These are phyloP conservation scores for Pollenia labialis DNA, from an alignment of 2,888 invertebrate species.

Conservation along the genomic window DNA sequence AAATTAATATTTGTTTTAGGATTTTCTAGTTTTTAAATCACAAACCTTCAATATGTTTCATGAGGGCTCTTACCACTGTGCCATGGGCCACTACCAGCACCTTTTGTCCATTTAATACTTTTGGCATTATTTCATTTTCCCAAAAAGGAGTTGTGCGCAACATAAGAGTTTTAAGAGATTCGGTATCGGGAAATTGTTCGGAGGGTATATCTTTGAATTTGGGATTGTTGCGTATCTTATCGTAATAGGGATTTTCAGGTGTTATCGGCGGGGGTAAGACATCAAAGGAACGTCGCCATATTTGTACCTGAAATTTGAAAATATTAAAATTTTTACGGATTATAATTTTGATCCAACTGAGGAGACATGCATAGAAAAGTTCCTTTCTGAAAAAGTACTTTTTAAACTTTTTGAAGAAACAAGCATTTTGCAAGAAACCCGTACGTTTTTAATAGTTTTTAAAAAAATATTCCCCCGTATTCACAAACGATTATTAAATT, in stretches of 20 bases:
- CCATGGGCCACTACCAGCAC: conserved; percentile 94
- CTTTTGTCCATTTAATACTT: conserved; percentile 89
- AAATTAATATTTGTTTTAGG: background rate
- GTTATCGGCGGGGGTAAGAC: conserved; percentile 93
- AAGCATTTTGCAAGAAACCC: background rate
- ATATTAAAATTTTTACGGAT: background rate
- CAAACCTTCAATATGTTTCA: conserved; percentile 92
- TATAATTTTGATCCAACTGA: background rate
- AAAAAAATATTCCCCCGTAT: too few relatives aligned
- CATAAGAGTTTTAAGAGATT: conserved; percentile 92
- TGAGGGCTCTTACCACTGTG: conserved; percentile 93
- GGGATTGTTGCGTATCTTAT: conserved; percentile 90
- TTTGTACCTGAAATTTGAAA: conserved; percentile 86
- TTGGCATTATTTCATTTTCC: conserved; percentile 90
- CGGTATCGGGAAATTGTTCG: conserved; percentile 91
- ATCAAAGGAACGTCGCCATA: conserved; percentile 94
- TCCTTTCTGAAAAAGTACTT: background rate
- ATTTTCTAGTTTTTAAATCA: background rate
- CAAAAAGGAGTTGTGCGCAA: conserved; percentile 93
- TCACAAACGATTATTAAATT: too few relatives aligned
- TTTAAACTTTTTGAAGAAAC: background rate
- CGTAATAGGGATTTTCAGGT: conserved; percentile 89
- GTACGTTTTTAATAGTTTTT: background rate
- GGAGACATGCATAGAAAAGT: background rate
- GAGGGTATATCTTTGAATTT: conserved; percentile 89